A percentile compares a stretch with the other conserved stretches of the same genome.
phyloP scores from a whole-genome alignment of 2,797 vertebrate genomes.

The Parauchenoglanis punctatus region DNA sequence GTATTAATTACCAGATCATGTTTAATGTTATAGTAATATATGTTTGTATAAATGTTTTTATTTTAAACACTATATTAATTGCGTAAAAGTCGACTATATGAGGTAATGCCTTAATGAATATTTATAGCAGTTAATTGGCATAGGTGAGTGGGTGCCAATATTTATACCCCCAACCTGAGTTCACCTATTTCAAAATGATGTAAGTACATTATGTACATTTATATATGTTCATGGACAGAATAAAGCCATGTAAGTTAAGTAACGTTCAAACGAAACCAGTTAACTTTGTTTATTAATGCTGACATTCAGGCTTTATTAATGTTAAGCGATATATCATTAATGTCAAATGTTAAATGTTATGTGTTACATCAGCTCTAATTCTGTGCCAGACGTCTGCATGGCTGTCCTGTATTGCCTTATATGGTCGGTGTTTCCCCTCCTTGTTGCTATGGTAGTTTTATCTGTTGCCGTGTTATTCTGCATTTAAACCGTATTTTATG shows the following conservation, averaged over 20 bases:
- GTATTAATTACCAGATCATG: neutral
- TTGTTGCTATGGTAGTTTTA: constrained; percentile 6
- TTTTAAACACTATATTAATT: neutral
- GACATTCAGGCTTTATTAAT: neutral
- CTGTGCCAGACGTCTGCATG: neutral
- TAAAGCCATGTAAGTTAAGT: neutral
- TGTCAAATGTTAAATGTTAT: no score
- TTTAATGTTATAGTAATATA: neutral
- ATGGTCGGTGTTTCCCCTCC: neutral
- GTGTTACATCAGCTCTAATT: neutral
- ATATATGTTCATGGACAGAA: neutral
- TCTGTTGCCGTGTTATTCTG: constrained; percentile 4
- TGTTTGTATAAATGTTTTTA: neutral
- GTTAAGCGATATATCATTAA: neutral
- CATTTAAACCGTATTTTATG: neutral
- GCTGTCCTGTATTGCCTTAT: neutral
- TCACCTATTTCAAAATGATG: neutral
- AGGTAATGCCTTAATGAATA: neutral
- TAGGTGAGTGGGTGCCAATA: neutral
- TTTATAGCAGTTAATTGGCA: neutral
- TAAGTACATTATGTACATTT: neutral
- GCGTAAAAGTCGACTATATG: neutral
- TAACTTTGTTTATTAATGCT: neutral
- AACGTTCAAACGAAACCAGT: neutral
- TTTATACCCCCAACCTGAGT: neutral